A percentile compares a stretch with the other conserved stretches of the same genome.
Evolutionary conservation across 1,140 invertebrate species (phyloP).

Genomic region (Drosophila grimshawi): DNA sequence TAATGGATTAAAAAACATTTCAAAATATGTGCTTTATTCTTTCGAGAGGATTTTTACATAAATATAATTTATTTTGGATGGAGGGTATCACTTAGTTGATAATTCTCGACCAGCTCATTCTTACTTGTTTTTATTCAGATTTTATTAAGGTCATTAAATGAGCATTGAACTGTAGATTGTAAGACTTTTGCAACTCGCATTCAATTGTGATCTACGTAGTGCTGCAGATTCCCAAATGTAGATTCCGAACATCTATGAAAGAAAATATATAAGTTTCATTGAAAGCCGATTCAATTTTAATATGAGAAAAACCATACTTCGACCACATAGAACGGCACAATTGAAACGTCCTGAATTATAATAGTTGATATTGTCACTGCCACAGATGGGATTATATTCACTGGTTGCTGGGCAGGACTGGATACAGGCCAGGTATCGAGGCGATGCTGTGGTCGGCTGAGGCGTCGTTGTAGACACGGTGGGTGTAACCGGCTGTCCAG

Average conservation of each 20-base stretch:
- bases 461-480: conserved; percentile 35
- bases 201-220: conserved; percentile 10
- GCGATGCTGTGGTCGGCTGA: conserved; percentile 47
- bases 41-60: neutral
- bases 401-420: conserved; percentile 84
- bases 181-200: neutral
- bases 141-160: conserved; percentile 24
- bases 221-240: conserved; percentile 44
- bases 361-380: conserved; percentile 88
- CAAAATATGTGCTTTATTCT: neutral
- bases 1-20: neutral
- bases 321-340: conserved; percentile 87
- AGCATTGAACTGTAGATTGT: conserved; percentile 38
- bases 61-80: neutral
- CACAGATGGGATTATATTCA: conserved; percentile 90
- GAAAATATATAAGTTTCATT: neutral
- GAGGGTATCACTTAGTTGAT: neutral
- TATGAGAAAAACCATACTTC: conserved; percentile 81
- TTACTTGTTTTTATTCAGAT: conserved; percentile 22
- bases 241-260: conserved; percentile 35
- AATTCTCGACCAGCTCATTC: too few relatives aligned
- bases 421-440: conserved; percentile 58
- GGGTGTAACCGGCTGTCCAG: conserved; percentile 13
- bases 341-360: conserved; percentile 86
- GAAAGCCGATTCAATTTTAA: neutral